These are phyloP conservation scores for Periparus ater DNA, from an alignment of 2,797 vertebrate species.

Conservation along the genomic window DNA sequence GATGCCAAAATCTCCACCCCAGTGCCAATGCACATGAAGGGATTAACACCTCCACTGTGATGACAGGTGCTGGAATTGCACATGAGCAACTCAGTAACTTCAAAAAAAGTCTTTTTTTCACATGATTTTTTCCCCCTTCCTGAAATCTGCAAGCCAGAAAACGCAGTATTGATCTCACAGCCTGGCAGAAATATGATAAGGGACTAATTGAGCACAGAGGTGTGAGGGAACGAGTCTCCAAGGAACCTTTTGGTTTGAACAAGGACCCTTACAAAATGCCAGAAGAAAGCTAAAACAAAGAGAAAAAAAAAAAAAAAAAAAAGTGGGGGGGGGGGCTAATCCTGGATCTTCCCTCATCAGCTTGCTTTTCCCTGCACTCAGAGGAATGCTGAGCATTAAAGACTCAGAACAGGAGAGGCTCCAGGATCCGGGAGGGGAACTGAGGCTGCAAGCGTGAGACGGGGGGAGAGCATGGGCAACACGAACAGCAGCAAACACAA, in stretches of 20 bases:
- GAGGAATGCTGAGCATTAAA: neutral
- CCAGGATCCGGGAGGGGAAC: neutral
- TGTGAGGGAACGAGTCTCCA: neutral
- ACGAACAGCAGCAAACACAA: neutral
- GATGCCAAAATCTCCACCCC: too few relatives aligned
- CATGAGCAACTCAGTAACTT: neutral
- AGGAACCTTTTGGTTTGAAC: neutral
- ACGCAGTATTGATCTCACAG: neutral
- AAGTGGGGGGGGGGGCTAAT: neutral
- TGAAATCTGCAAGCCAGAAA: constrained; percentile 1
- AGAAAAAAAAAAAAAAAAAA: fast-evolving
- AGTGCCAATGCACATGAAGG: fast-evolving
- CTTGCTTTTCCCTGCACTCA: neutral
- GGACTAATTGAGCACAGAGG: constrained; percentile 2
- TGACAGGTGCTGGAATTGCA: neutral
- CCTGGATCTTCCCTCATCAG: neutral
- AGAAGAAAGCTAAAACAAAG: neutral
- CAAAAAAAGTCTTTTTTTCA: neutral
- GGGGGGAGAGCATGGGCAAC: neutral
- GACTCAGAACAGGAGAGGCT: neutral
- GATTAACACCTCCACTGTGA: neutral
- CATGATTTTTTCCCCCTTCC: neutral
- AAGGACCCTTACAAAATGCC: neutral
- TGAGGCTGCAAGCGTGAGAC: neutral
- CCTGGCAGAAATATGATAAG: neutral